These are phyloP conservation scores for Dryobates pubescens DNA, from an alignment of 2,797 vertebrate genomes.

Conservation along the genomic window DNA sequence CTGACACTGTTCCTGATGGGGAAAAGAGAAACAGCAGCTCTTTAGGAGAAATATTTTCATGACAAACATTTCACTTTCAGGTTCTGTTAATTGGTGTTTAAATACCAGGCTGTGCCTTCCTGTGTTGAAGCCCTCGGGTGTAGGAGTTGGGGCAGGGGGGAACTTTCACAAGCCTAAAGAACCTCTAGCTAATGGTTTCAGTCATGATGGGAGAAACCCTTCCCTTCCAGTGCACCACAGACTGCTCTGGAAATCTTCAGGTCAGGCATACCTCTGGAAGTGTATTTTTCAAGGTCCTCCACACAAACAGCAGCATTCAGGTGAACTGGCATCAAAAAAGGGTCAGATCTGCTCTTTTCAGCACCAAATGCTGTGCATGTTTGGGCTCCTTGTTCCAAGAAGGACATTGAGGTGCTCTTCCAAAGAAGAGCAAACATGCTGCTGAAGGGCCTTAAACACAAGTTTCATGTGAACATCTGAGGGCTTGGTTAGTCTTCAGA, in stretches of 20 bases:
- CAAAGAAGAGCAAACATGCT: too few species aligned
- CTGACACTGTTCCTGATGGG: slow-evolving; percentile 85
- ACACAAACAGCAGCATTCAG: accelerated
- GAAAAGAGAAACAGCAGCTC: slow-evolving; percentile 30
- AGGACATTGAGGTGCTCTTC: too few species aligned
- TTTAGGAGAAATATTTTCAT: not conserved
- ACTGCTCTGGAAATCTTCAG: not conserved
- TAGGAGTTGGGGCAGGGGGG: not conserved
- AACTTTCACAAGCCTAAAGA: not conserved
- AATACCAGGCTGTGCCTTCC: not conserved
- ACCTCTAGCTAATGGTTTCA: not conserved
- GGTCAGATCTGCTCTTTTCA: not conserved
- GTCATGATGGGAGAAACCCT: not conserved
- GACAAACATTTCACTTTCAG: not conserved
- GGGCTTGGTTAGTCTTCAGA: too few species aligned
- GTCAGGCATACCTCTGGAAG: not conserved
- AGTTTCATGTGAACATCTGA: too few species aligned
- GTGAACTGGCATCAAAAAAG: not conserved
- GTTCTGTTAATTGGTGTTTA: not conserved
- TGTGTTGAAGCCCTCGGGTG: not conserved
- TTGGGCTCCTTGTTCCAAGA: not conserved
- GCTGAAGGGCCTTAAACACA: too few species aligned
- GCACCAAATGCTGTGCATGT: not conserved
- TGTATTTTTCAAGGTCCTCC: not conserved
- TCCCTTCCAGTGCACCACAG: not conserved